These are phyloP conservation scores for Acanthurus lineatus DNA, from an alignment of 2,797 vertebrate species.

Conservation along the genomic window DNA sequence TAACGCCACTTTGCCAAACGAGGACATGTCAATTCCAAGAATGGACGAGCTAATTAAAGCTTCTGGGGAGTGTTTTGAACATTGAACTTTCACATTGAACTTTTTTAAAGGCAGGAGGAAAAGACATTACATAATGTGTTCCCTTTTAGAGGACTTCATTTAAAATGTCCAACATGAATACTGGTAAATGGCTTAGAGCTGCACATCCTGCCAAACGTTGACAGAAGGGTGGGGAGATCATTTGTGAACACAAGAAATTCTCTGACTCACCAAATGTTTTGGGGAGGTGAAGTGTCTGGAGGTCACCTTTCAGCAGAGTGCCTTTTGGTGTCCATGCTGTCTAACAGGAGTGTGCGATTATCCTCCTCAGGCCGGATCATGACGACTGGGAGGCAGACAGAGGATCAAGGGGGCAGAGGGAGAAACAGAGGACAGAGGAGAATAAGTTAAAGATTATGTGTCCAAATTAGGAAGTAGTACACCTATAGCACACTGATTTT, in stretches of 20 bases:
- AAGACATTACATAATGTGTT: conserved; percentile 4
- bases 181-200: conserved; percentile 24
- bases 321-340: conserved; percentile 74
- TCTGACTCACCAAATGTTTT: conserved; percentile 75
- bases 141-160: conserved; percentile 38
- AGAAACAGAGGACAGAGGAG: conserved; percentile 35
- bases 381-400: conserved; percentile 66
- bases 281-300: conserved; percentile 74
- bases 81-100: neutral
- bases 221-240: conserved; percentile 3
- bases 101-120: conserved; percentile 4
- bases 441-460: conserved; percentile 41
- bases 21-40: conserved; percentile 1
- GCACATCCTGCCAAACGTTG: conserved; percentile 18
- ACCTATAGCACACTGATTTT: conserved; percentile 26
- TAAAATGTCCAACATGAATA: conserved; percentile 39
- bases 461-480: conserved; percentile 65
- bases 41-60: conserved; percentile 15
- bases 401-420: conserved; percentile 46
- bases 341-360: conserved; percentile 53
- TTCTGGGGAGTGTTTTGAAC: neutral
- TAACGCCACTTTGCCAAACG: neutral
- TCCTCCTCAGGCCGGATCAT: conserved; percentile 69
- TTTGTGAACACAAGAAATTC: conserved; percentile 43
- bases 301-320: conserved; percentile 81